Conservation (phyloP, 2,113 vertebrate genomes). For the Empidonax alnorum region DNA sequence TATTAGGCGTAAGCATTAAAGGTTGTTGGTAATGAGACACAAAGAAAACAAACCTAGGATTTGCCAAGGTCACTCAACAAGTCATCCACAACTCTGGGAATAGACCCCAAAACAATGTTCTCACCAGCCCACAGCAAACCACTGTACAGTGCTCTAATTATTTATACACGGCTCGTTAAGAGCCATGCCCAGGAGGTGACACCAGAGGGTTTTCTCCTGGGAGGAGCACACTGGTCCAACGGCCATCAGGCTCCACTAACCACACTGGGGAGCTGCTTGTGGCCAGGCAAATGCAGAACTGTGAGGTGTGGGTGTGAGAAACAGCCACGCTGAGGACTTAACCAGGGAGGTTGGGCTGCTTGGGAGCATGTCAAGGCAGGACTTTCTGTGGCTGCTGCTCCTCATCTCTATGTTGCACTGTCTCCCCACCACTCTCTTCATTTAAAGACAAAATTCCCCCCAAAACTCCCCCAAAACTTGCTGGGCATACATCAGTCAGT, state of each 20-base stretch:
- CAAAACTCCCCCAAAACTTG: background rate
- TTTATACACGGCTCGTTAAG: background rate
- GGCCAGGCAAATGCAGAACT: background rate
- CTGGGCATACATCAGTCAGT: background rate
- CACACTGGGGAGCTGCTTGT: background rate
- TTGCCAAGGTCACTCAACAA: background rate
- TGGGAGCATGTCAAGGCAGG: accelerated
- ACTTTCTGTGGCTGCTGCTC: background rate
- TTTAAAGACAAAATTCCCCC: background rate
- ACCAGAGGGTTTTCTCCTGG: background rate
- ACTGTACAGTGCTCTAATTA: background rate
- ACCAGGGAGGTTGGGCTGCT: background rate
- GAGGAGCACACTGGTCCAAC: background rate
- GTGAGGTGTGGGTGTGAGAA: background rate
- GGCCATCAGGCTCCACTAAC: background rate
- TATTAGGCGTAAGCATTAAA: background rate
- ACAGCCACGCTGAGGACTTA: background rate
- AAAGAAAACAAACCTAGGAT: background rate
- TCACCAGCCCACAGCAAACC: background rate
- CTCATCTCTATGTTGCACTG: background rate
- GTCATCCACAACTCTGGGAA: background rate
- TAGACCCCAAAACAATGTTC: background rate
- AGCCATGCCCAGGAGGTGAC: background rate
- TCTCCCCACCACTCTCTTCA: background rate
- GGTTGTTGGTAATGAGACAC: background rate